Base-by-base conservation (phyloP, 1,140 invertebrate genomes). In the Zelostemma sp. region DNA sequence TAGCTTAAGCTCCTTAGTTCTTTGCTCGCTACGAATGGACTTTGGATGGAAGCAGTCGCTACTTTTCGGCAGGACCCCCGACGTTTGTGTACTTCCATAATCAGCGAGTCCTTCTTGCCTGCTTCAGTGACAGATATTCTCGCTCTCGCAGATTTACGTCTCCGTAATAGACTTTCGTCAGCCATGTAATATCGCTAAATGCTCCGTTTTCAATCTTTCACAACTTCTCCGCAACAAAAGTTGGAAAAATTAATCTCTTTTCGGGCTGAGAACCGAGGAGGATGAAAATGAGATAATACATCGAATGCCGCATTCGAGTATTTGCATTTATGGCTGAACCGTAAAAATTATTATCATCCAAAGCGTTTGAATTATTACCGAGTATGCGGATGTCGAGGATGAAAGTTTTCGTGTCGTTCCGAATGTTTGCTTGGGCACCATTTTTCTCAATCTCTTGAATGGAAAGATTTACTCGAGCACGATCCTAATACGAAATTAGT, bases 1-100 rank as follows among this genome's bases (percentile, higher is more conserved):
- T 80, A 80, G 3, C 33, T 14, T 75, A 73, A 78, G 77, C 76
- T 70, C 70, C 75, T 78, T 75, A 70, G 41, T 38, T 40, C 16
- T 47, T 65, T 58, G 17, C 31, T 46, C 51, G 50, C 69, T 58
- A 54, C 70, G 68, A 77, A 68, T 68, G 66, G 73, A 65, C 71
- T 65, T 41, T 48, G 50, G 50, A 59, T 63, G 64, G 56, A 57
- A 72, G 63, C 70, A 64, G 33, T 74, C 69, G 59, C 45, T 73
- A 48, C 60, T 73, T 57, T 73, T 74, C 66, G 60, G 59, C 28
- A 65, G 60, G 43, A 65, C 40, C 55, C 62, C 55, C 8, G 28
- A 48, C 21, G 59, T 51, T 64, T 61, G 57, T 68, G 47, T 63
- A 61, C 60, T 72, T 61, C 58, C 28, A 68, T 72, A 64, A 72